These are phyloP conservation scores for Chelidonichthys spinosus DNA, from an alignment of 2,797 vertebrate species.

Conservation along the genomic window DNA sequence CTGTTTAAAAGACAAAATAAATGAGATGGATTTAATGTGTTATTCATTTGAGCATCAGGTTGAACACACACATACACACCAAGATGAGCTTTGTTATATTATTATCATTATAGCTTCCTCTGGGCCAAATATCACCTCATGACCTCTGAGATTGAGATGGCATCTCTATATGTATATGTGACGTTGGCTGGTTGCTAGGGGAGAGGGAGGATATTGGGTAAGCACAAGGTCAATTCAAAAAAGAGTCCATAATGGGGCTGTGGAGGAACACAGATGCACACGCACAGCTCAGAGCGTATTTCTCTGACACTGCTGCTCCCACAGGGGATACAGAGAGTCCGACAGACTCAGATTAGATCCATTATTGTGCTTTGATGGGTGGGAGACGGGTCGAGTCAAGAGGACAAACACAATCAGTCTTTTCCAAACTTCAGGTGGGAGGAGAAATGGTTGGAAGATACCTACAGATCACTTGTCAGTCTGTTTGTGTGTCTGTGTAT, in stretches of 20 bases:
- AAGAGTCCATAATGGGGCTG: neutral
- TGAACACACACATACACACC: too few relatives aligned
- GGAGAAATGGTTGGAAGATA: conserved; percentile 12
- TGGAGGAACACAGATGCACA: neutral
- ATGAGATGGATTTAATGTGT: too few relatives aligned
- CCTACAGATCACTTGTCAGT: conserved; percentile 11
- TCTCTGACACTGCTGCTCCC: conserved; percentile 12
- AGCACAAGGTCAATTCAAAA: conserved; percentile 11
- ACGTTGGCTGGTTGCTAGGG: neutral
- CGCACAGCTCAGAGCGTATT: conserved; percentile 16
- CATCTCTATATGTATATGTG: neutral
- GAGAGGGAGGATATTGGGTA: conserved; percentile 1
- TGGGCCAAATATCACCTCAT: neutral
- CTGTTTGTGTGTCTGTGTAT: neutral
- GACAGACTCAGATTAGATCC: conserved; percentile 42
- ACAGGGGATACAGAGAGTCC: conserved; percentile 27
- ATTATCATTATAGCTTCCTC: too few relatives aligned
- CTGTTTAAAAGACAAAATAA: too few relatives aligned
- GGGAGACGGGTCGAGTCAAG: conserved; percentile 10
- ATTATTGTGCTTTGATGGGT: conserved; percentile 27
- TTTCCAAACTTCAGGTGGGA: conserved; percentile 43
- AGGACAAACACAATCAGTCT: conserved; percentile 35
- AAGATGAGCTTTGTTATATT: neutral
- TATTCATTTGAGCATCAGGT: too few relatives aligned
- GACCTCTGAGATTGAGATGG: neutral